phyloP scores from a whole-genome alignment of 2,888 invertebrate genomes.

The Spisula solida region DNA sequence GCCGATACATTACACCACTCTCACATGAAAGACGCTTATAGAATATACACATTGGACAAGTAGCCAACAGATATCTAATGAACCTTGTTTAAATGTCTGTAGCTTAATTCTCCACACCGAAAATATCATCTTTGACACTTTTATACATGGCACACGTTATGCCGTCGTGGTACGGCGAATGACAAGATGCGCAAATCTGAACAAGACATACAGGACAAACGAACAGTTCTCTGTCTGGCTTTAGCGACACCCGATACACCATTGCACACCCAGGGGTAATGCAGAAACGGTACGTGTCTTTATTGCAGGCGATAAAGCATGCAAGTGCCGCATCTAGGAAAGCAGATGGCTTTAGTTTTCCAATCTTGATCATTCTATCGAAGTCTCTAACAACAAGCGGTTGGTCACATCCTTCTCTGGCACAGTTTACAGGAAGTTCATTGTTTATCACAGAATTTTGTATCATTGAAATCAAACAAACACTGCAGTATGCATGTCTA shows the following conservation, averaged over 20 bases:
- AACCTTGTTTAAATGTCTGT: conserved; percentile 75
- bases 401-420: conserved; percentile 75
- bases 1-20: neutral
- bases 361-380: conserved; percentile 56
- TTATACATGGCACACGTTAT: conserved; percentile 79
- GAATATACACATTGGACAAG: neutral
- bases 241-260: conserved; percentile 77
- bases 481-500: conserved; percentile 83
- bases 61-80: conserved; percentile 69
- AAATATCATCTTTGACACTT: conserved; percentile 69
- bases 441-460: conserved; percentile 69
- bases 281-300: conserved; percentile 77
- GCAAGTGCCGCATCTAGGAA: conserved; percentile 73
- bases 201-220: conserved; percentile 74
- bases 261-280: conserved; percentile 82
- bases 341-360: conserved; percentile 54
- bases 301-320: conserved; percentile 73
- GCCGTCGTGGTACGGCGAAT: conserved; percentile 79
- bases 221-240: conserved; percentile 66
- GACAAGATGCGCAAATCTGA: conserved; percentile 80
- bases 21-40: conserved; percentile 34
- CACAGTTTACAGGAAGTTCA: conserved; percentile 80
- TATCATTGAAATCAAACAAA: conserved; percentile 77
- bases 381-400: conserved; percentile 77
- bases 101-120: conserved; percentile 64